Conservation (phyloP, 2,888 invertebrate species). For the Drosophila mayaguana region DNA sequence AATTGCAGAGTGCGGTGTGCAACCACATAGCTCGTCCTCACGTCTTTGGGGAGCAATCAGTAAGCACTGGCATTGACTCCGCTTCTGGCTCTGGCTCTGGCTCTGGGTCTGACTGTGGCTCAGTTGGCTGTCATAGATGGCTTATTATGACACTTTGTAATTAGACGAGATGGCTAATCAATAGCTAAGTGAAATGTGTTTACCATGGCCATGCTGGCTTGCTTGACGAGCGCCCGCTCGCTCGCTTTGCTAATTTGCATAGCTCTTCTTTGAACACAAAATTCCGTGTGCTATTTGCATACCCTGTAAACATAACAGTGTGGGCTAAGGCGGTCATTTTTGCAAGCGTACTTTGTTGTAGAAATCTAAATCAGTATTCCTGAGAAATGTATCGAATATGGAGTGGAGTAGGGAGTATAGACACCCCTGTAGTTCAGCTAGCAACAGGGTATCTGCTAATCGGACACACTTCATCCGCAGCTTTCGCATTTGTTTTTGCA, state of each 20-base stretch:
- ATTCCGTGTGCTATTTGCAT: conserved; percentile 6
- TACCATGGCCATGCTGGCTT: conserved; percentile 46
- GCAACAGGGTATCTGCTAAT: conserved; percentile 1
- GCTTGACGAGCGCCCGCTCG: conserved; percentile 1
- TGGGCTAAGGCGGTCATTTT: not conserved
- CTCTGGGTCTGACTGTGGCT: not conserved
- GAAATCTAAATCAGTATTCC: not conserved
- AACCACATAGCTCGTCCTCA: conserved; percentile 9
- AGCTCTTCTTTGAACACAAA: conserved; percentile 29
- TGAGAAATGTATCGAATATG: not conserved
- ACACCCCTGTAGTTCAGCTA: no score
- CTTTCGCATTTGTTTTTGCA: not conserved
- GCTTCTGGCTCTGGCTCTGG: not conserved
- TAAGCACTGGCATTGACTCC: conserved; percentile 25
- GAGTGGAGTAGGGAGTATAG: not conserved
- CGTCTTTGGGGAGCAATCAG: conserved; percentile 52
- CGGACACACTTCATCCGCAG: not conserved
- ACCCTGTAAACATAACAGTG: not conserved
- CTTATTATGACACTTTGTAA: conserved; percentile 66
- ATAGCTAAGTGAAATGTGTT: conserved; percentile 65
- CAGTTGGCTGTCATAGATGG: conserved; percentile 31
- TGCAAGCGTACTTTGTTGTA: not conserved
- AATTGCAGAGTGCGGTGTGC: conserved; percentile 43
- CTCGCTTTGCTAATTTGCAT: conserved; percentile 45
- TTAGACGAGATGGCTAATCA: conserved; percentile 68